Conservation (phyloP, 2,113 vertebrate genomes). For the Podocnemis expansa region DNA sequence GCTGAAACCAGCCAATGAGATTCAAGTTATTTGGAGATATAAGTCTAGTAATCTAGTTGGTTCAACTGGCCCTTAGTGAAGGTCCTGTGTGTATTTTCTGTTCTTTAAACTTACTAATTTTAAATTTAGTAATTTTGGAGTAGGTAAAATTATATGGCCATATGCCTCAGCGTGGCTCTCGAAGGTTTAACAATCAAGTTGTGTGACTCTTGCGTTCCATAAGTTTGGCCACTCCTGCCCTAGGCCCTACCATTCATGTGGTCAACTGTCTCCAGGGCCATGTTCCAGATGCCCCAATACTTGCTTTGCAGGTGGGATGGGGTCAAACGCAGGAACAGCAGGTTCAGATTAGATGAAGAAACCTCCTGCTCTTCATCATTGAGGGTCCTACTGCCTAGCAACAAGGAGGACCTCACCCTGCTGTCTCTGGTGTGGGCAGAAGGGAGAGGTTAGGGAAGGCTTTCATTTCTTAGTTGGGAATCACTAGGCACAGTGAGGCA, state of each 20-base stretch:
- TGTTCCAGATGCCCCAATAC: not conserved
- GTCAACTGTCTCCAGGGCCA: not conserved
- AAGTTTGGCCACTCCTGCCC: too few species aligned
- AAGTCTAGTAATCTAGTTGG: too few species aligned
- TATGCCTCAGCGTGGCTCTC: too few species aligned
- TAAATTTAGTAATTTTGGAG: too few species aligned
- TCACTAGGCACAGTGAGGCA: not conserved
- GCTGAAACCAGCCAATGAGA: too few species aligned
- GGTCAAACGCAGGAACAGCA: not conserved
- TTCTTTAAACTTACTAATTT: too few species aligned
- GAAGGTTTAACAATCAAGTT: too few species aligned
- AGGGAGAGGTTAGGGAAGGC: fast-evolving
- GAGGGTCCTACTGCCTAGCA: not conserved
- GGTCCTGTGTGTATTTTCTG: too few species aligned
- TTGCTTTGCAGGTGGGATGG: not conserved
- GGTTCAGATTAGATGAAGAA: not conserved
- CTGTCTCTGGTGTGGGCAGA: not conserved
- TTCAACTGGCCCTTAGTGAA: too few species aligned
- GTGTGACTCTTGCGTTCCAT: too few species aligned
- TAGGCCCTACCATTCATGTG: not conserved
- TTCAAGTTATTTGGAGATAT: too few species aligned
- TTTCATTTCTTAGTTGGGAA: not conserved
- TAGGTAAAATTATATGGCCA: too few species aligned
- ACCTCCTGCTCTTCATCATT: not conserved
- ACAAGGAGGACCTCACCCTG: not conserved